Base-by-base conservation (phyloP, 2,113 vertebrate species). In the Epinephelus lanceolatus region DNA sequence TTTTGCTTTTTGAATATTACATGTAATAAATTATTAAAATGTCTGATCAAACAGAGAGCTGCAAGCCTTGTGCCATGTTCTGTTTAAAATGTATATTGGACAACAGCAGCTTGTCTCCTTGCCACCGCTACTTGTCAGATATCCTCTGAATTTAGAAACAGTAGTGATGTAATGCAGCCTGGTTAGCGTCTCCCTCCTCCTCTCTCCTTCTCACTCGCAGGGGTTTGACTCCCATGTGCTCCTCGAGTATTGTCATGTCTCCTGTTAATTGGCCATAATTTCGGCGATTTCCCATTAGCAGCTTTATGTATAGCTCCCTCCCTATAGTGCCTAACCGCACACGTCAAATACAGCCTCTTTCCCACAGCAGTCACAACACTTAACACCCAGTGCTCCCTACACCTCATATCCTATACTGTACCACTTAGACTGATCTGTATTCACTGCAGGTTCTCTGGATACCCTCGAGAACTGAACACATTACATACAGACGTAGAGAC, bases 121-220 rank as follows among this genome's bases (percentile, higher is more conserved):
- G 71, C 53, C 61, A 71, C 9, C 25, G n/a, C 27, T 27, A n/a
- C 66, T 7, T 65, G 56, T 77, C 42, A 68, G 40, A 63, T 52
- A 33, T 73, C 15, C 75, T 42, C 72, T 77, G 47, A 51, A 76
- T 81, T 53, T 65, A 87, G 59, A 57, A 80, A 68, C 55, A 74
- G 40, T 47, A 17, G n/a, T 74, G 51, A 57, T 42, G 23, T 67
- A 57, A 59, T 52, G 68, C 17, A 21, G 17, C 42, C 30, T 3
- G 10, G 33, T 61, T 27, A 18, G 57, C 45, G 19, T n/a, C 6
- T 6, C 5, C 1, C 25, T 13, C 5, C 11, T 18, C 12, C 2
- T 55, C 12, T 67, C 33, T 25, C 53, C 8, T 59, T 57, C 14
- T 51, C 13, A 37, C 3, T 49, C 18, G n/a, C 23, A 79, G 25